Conservation (phyloP, 2,113 vertebrate genomes). For the Zonotrichia leucophrys region DNA sequence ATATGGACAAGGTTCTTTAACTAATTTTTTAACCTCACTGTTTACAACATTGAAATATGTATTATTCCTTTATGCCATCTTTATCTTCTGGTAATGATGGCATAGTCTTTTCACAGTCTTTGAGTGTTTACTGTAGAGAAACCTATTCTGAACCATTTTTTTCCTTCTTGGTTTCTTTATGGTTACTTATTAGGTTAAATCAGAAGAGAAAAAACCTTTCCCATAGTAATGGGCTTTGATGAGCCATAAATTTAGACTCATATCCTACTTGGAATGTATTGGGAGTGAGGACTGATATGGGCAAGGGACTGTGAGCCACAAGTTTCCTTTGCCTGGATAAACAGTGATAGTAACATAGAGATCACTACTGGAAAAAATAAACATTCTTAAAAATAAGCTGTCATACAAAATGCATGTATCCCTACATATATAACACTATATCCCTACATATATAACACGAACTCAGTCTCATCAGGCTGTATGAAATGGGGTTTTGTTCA, state of each 20-base stretch:
- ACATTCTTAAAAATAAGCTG: neutral
- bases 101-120: neutral
- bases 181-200: neutral
- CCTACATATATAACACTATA: neutral
- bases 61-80: neutral
- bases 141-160: neutral
- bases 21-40: neutral
- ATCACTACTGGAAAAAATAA: neutral
- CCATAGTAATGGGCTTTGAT: neutral
- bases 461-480: neutral
- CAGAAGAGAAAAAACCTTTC: neutral
- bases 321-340: neutral
- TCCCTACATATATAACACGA: neutral
- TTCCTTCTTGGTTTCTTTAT: neutral
- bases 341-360: neutral
- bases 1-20: neutral
- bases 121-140: neutral
- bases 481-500: neutral
- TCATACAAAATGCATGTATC: neutral
- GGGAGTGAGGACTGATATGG: neutral
- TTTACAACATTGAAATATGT: fast-evolving
- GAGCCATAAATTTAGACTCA: neutral
- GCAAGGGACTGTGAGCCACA: neutral
- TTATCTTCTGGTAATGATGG: neutral
- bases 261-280: neutral